Evolutionary conservation across 2,888 invertebrate genomes (phyloP), one percentile per base, ranked within the genome.

Genomic region (Micropterix aruncella): DNA sequence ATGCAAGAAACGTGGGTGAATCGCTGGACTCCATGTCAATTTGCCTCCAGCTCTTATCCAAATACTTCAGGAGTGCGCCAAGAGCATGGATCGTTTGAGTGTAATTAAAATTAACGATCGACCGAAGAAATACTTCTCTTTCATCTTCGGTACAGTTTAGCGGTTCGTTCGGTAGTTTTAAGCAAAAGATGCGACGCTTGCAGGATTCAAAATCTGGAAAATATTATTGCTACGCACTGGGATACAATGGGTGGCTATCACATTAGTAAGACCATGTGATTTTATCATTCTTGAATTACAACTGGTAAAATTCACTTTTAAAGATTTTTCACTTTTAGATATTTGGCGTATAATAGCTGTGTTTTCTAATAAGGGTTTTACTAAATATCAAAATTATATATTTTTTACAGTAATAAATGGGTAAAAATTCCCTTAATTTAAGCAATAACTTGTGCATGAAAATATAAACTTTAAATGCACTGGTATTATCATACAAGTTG

Each of bases 11-110:
- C 52, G 67, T 63, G 2, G 74, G 65, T 44, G 65, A 59, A 50
- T 68, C 59, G 56, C 66, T 56, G 57, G 69, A 57, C 62, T 74
- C 69, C 55, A 70, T 61, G 52, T 61, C 61, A 38, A 75, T 48
- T 9, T 65, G 60, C 14, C 69, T 65, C 76, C 79, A 81, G 56
- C 78, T 74, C 42, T 73, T 70, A 51, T 87, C 85, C 27, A 88
- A 55, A 57, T 79, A 84, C 53, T 79, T 74, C 16, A 89, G 60
- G 37, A 89, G 61, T 0, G 81, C 78, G 3, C 88, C 89, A 2
- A 82, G 58, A 1, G 87, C 80, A 54, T 83, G 75, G 2, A 86
- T 69, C 47, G 78, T 78, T 43, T 75, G 67, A 3, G 67, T 70
- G 48, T 75, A 73, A 38, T 70, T 69, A 55, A 82, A 77, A 59